Percentiles rank a stretch among this genome's conserved stretches.
Conservation (phyloP, 2,888 invertebrate genomes). For the Ecliptopera silaceata region DNA sequence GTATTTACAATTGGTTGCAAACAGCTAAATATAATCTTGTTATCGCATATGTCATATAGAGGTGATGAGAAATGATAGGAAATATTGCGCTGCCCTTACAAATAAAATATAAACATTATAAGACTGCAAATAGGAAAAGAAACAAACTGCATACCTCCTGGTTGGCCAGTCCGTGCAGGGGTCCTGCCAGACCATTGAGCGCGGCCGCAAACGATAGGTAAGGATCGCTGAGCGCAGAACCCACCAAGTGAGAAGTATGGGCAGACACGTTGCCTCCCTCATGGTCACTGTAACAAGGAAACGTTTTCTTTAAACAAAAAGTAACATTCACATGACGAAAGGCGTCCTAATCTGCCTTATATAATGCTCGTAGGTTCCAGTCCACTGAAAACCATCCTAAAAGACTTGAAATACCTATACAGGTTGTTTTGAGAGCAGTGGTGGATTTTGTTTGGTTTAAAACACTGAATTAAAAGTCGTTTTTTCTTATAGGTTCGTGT, state of each 20-base stretch:
- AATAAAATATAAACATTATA: too few species aligned
- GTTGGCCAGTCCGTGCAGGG: conserved; percentile 97
- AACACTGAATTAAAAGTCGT: too few species aligned
- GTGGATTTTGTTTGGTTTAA: too few species aligned
- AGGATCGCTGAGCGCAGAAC: conserved; percentile 96
- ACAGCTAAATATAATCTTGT: conserved; percentile 4
- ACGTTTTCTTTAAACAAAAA: background rate
- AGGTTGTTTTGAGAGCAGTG: too few species aligned
- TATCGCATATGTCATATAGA: conserved; percentile 14
- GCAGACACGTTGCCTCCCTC: conserved; percentile 98
- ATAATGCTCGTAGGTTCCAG: too few species aligned
- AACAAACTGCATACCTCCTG: conserved; percentile 85
- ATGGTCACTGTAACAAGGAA: conserved; percentile 87
- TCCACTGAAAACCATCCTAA: too few species aligned
- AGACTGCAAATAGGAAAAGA: too few species aligned
- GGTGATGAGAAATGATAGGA: conserved; percentile 11
- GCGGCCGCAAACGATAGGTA: conserved; percentile 96
- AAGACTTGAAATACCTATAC: too few species aligned
- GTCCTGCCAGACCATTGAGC: conserved; percentile 97
- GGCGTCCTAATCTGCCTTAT: too few species aligned
- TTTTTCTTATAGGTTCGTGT: too few species aligned
- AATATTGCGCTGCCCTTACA: background rate
- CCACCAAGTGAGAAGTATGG: conserved; percentile 96
- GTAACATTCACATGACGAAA: background rate
- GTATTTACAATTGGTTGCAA: background rate